phyloP scores from a whole-genome alignment of 2,113 vertebrate genomes.

The Colinus virginianus region DNA sequence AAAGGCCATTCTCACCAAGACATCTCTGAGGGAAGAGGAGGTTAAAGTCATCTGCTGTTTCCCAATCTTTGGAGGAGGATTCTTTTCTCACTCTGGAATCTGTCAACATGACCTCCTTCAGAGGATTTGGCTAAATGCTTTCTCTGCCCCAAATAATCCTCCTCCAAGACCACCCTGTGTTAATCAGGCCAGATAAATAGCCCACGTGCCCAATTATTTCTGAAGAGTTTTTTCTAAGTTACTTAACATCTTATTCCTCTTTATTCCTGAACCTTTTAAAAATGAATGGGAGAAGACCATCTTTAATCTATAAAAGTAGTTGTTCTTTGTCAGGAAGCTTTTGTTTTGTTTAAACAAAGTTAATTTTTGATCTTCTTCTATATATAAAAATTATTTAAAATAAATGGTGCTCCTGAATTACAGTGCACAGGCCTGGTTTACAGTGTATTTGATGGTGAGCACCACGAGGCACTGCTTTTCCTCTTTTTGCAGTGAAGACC shows the following conservation, averaged over 20 bases:
- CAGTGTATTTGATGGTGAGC: not conserved
- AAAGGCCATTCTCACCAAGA: slow-evolving; percentile 1
- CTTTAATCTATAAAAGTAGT: not conserved
- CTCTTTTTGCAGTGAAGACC: not conserved
- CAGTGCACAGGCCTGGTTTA: not conserved
- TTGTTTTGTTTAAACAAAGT: not conserved
- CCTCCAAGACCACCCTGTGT: slow-evolving; percentile 56
- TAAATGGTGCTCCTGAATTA: not conserved
- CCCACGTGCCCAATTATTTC: slow-evolving; percentile 57
- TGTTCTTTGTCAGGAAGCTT: not conserved
- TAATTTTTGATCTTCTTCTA: not conserved
- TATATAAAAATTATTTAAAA: not conserved
- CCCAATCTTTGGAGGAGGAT: slow-evolving; percentile 34
- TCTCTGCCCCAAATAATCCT: slow-evolving; percentile 61
- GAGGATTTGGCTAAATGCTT: slow-evolving; percentile 60
- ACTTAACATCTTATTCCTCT: slow-evolving; percentile 28
- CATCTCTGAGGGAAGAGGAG: not conserved
- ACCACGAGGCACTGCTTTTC: not conserved
- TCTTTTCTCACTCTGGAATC: slow-evolving; percentile 56
- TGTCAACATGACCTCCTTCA: slow-evolving; percentile 66
- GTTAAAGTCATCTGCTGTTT: slow-evolving; percentile 42
- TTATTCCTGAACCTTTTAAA: slow-evolving; percentile 26
- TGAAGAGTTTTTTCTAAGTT: not conserved
- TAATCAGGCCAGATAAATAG: slow-evolving; percentile 66
- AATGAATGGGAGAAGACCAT: not conserved